Evolutionary conservation across 2,797 vertebrate genomes (phyloP), one percentile per base, ranked within the genome.

Genomic region (Danionella dracula): DNA sequence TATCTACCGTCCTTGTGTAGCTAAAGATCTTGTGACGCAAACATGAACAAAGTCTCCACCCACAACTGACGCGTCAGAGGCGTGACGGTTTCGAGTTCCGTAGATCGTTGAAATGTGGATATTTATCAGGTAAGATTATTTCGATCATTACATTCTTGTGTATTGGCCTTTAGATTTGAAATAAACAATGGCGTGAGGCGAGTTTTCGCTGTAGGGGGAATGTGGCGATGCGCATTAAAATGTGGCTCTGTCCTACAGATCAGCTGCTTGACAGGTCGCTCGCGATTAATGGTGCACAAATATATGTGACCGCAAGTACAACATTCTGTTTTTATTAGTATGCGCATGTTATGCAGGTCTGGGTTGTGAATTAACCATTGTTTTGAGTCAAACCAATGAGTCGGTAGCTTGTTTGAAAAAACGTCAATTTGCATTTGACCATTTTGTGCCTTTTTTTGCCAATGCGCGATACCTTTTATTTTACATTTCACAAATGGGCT

Each of bases 61-160:
- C 42, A 40, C 20, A n/a, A n/a, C 9, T 7, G 8, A 29, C 12
- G 16, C 51, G 31, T 50, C 55, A 13, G 12, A 32, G 29, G 50
- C n/a, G 51, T 76, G 75, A 73, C 71, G 75, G 65, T 57, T 53
- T 17, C 35, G 50, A 15, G 61, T 68, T 61, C 23, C 46, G 2
- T 16, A 45, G 31, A 46, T 53, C 31, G 21, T 17, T 16, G 45
- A 45, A 48, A 68, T 71, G 63, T 19, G 63, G 27, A 45, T 71
- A 16, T 34, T 34, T 23, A 57, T 41, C 19, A 56, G 19, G 42
- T 45, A 27, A 27, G 23, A 27, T 27, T 27, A 27, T 27, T 27
- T 27, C 6, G 23, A 27, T 3, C 6, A 3, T 27, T 27, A 27
- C 6, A 3, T 27, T 27, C 23, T 27, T 27, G 23, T 27, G 23